These are phyloP conservation scores for Channallabes apus DNA, from an alignment of 2,797 vertebrate species.

Conservation along the genomic window DNA sequence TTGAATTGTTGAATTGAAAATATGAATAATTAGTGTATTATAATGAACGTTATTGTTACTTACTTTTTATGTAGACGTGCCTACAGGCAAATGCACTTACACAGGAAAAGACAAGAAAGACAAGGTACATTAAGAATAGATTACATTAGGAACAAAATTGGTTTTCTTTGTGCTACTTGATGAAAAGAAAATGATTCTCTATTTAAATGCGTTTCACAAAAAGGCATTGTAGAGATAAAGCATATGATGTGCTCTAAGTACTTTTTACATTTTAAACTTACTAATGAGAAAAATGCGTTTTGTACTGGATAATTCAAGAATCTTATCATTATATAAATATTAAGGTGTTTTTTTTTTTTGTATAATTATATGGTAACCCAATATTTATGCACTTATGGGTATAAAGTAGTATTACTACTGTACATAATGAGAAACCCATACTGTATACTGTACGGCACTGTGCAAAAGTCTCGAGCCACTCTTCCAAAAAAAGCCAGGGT, in stretches of 20 bases:
- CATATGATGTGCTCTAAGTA: neutral
- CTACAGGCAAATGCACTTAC: neutral
- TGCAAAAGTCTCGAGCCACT: too few species aligned
- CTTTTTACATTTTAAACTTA: neutral
- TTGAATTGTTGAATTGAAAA: neutral
- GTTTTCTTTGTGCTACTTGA: conserved; percentile 2
- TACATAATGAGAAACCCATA: neutral
- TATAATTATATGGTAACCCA: neutral
- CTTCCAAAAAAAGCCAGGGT: too few species aligned
- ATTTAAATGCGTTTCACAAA: neutral
- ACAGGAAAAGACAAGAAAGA: conserved; percentile 1
- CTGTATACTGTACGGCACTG: too few species aligned
- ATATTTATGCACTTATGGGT: neutral
- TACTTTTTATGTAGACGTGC: neutral
- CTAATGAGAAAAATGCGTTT: neutral
- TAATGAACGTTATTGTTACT: neutral
- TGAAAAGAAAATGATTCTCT: neutral
- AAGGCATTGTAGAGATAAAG: neutral
- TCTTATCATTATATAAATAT: neutral
- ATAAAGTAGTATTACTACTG: neutral
- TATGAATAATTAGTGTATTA: neutral
- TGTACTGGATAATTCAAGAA: neutral
- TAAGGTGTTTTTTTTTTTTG: neutral
- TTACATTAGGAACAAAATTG: neutral
- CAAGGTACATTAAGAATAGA: neutral